phyloP scores from a whole-genome alignment of 2,888 invertebrate species.

The Halictus ligatus region DNA sequence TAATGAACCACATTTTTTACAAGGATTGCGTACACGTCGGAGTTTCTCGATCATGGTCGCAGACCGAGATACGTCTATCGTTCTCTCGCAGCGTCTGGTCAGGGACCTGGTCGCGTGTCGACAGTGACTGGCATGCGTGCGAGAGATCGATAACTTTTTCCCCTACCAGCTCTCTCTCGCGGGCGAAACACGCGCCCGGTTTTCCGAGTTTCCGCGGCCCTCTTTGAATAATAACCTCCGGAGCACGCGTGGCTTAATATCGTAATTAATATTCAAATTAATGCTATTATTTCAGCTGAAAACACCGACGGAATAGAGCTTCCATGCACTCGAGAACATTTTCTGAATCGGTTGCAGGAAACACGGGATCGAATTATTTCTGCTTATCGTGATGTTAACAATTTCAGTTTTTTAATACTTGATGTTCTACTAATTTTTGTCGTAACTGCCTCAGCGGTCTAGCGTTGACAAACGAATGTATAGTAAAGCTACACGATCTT shows the following conservation, averaged over 20 bases:
- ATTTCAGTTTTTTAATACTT: background rate
- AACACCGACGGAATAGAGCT: background rate
- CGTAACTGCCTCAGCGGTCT: background rate
- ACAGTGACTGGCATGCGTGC: slow-evolving; percentile 53
- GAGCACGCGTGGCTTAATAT: background rate
- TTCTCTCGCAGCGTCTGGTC: slow-evolving; percentile 12
- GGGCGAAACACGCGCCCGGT: slow-evolving; percentile 36
- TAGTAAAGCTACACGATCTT: too few species aligned
- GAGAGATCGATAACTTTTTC: slow-evolving; percentile 65
- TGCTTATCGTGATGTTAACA: too few species aligned
- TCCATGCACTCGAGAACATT: background rate
- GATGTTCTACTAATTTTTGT: background rate
- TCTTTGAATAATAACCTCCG: slow-evolving; percentile 29
- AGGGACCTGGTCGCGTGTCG: slow-evolving; percentile 5
- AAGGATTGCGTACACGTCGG: too few species aligned
- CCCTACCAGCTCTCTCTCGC: slow-evolving; percentile 22
- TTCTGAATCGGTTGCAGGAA: background rate
- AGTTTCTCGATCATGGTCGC: background rate
- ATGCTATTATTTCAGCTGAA: background rate
- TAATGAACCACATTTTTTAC: background rate
- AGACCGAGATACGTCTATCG: background rate
- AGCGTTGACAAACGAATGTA: too few species aligned
- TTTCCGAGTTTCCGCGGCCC: slow-evolving; percentile 26
- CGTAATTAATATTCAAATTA: slow-evolving; percentile 4
- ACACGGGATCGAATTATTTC: background rate